Base-by-base conservation (phyloP, 2,888 invertebrate species). In the Heteromyza rotundicornis region DNA sequence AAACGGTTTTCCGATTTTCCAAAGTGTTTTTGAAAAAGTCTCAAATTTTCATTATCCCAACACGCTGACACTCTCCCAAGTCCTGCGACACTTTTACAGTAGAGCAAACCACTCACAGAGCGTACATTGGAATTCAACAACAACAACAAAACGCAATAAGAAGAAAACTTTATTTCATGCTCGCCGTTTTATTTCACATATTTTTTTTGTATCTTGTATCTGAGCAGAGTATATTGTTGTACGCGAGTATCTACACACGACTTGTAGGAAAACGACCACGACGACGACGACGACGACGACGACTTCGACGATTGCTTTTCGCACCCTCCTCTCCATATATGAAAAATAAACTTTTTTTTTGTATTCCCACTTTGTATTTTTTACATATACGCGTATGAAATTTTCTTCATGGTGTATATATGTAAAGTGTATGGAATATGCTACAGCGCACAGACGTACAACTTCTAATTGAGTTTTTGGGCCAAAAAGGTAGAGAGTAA, bases 291-390 rank as follows among this genome's bases (percentile, higher is more conserved):
- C n/a, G n/a, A 24, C 27, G 27, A 23, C 2, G 14, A 54, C 14
- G 54, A 23, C 17, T 19, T 14, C 24, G 10, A 44, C 44, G 17
- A 19, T 5, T 20, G 47, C 14, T 47, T 47, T 47, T 47, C 20
- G 47, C 47, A 47, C 47, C 47, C 47, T 47, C 47, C 17, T 47
- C 2, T 47, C n/a, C 47, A 47, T n/a, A n/a, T n/a, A n/a, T n/a
- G n/a, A n/a, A 57, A 55, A 17, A 50, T 53, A 47, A 35, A 44
- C 24, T 17, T 44, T 53, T 60, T 56, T 35, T 27, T 54, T 49
- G 58, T 62, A 44, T n/a, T 54, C 14, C 53, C 32, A 35, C 35
- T 53, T 53, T 19, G n/a, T 20, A 55, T 64, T 32, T 20, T 24
- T 58, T n/a, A 3, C 27, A 52, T 23, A 5, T 20, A 20, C 2